phyloP scores from a whole-genome alignment of 2,888 invertebrate species.

The Conops quadrifasciatus region DNA sequence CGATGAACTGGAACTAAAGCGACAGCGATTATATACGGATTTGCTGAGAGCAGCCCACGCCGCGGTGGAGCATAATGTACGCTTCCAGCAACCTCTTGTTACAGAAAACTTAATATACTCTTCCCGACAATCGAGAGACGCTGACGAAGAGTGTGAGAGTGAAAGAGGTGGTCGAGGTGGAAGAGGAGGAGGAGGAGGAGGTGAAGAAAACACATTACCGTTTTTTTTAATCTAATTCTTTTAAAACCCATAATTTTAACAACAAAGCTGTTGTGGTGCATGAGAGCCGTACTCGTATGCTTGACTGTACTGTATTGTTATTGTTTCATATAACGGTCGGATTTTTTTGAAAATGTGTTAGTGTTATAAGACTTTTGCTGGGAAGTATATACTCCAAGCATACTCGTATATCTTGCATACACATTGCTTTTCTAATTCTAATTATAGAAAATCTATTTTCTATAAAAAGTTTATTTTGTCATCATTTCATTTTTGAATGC shows the following conservation, averaged over 20 bases:
- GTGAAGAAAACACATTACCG: constrained; percentile 22
- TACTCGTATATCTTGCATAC: not conserved
- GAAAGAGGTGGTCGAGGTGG: not conserved
- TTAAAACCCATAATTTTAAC: not conserved
- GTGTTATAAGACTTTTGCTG: too few relatives aligned
- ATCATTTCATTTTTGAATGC: not conserved
- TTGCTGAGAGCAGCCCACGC: constrained; percentile 77
- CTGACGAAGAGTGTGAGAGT: not conserved
- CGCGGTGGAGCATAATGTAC: constrained; percentile 77
- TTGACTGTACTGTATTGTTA: not conserved
- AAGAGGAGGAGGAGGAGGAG: constrained; percentile 27
- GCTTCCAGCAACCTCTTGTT: constrained; percentile 60
- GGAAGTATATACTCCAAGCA: too few relatives aligned
- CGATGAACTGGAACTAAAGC: constrained; percentile 78
- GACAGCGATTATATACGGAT: constrained; percentile 82
- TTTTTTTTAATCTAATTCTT: not conserved
- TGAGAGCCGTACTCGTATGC: not conserved
- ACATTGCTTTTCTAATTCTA: too few relatives aligned
- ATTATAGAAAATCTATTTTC: not conserved
- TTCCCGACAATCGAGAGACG: constrained; percentile 16
- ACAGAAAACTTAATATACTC: constrained; percentile 19
- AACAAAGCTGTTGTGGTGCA: constrained; percentile 13
- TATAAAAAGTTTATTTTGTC: not conserved
- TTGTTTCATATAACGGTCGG: not conserved
- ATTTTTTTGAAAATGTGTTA: not conserved